Evolutionary conservation across 2,113 vertebrate genomes (phyloP), one percentile per base, ranked within the genome.

Genomic region (Picathartes gymnocephalus): DNA sequence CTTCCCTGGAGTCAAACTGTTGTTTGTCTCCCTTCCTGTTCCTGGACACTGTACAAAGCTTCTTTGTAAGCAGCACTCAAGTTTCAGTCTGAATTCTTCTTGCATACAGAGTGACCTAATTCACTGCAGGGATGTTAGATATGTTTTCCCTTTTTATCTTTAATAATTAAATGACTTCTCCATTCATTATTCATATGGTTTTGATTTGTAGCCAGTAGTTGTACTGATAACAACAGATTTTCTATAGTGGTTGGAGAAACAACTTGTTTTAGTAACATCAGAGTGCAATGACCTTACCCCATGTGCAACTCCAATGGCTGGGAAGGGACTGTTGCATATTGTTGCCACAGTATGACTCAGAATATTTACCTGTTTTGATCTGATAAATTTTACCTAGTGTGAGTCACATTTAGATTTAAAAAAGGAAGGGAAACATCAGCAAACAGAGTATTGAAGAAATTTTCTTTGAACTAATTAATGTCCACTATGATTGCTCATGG

Each of bases 171-270:
- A 70, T 86, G 27, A 76, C 74, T 87, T 94, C 18, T 2, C 50
- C 48, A 93, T 97, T 96, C 81, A 95, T 97, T 97, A 96, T 96
- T 96, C 68, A 94, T 90, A 37, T 48, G 58, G 74, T 84, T 95
- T 92, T 95, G 88, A 95, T 96, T 95, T 91, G 61, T 92, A 90
- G 87, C 79, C 81, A 88, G 88, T 90, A 80, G 78, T 76, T 92
- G 53, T 68, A 91, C 83, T 68, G 53, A 64, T 93, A 95, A 91
- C 80, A 95, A 92, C 68, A 86, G 81, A 80, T 81, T 95, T 96
- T 90, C 78, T 93, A 60, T 92, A 91, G 47, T 54, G 62, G 61
- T 65, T 85, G 82, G 82, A 77, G 80, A 96, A 97, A 91, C 53
- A 76, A 27, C 68, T 81, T 71, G 53, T 74, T 92, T 96, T 70